phyloP scores from a whole-genome alignment of 2,888 invertebrate species.

The Thumatha senex region DNA sequence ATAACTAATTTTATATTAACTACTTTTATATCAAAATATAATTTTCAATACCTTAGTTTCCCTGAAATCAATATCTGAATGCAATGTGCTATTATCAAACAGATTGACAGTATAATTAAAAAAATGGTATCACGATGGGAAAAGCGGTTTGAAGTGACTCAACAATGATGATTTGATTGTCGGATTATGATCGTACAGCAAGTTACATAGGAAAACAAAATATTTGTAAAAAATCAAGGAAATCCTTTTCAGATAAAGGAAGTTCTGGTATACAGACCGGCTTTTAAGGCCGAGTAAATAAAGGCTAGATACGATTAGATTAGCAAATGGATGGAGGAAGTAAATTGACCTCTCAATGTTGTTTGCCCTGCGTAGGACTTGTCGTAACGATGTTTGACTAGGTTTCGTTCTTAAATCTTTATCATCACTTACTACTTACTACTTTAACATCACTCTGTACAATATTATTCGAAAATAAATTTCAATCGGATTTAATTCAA shows the following conservation, averaged over 20 bases:
- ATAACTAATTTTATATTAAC: background rate
- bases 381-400: slow-evolving; percentile 18
- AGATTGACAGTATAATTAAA: slow-evolving; percentile 34
- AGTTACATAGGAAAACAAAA: slow-evolving; percentile 32
- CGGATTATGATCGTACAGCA: slow-evolving; percentile 34
- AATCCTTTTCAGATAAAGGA: slow-evolving; percentile 32
- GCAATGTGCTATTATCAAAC: slow-evolving; percentile 30
- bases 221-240: slow-evolving; percentile 34
- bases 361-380: slow-evolving; percentile 33
- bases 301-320: slow-evolving; percentile 40
- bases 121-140: slow-evolving; percentile 39
- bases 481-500: too few species aligned
- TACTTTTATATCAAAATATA: background rate
- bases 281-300: slow-evolving; percentile 32
- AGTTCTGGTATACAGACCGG: slow-evolving; percentile 29
- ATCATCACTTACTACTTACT: too few species aligned
- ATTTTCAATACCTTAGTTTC: slow-evolving; percentile 12
- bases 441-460: too few species aligned
- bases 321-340: slow-evolving; percentile 31
- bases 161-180: slow-evolving; percentile 42
- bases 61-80: slow-evolving; percentile 11
- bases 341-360: slow-evolving; percentile 25
- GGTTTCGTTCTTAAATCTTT: slow-evolving; percentile 9
- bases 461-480: too few species aligned
- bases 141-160: slow-evolving; percentile 40